Evolutionary conservation across 2,113 vertebrate genomes (phyloP), one percentile per base, ranked within the genome.

Genomic region (Neoarius graeffei): DNA sequence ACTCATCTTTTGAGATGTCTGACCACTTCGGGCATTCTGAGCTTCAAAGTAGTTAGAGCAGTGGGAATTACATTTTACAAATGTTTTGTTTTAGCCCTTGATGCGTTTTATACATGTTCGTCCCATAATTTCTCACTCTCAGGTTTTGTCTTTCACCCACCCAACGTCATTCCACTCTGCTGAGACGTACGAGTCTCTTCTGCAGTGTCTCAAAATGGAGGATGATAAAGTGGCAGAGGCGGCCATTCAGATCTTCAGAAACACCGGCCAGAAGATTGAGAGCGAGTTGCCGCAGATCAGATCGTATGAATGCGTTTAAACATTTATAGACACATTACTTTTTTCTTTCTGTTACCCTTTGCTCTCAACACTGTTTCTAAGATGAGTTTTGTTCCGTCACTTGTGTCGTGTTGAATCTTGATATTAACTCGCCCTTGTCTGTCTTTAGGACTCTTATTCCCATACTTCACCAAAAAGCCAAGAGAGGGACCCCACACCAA

Each of bases 181-280:
- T 88, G 98, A 99, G 94, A 99, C 98, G 0, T 99, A 99, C 60
- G 98, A 99, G 94, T 99, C 98, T 91, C 96, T 99, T 82, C 96
- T 99, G 87, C 98, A 99, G 95, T 99, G 98, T 96, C 96, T 99
- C 92, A 98, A 98, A 95, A 99, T 99, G 98, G 98, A 99, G 93
- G 98, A 99, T 67, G 98, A 99, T 93, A 99, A 99, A 89, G 98
- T 99, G 93, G 98, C 98, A 0, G 98, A 99, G 93, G 98, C 98
- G 88, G 98, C 98, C 85, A 99, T 99, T 91, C 98, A 99, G 92
- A 99, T 99, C 92, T 99, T 99, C 94, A 97, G 98, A 91, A 99
- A 99, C 93, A 99, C 98, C 1, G 98, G 98, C 83, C 98, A 99
- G 94, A 99, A 97, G 95, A 99, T 99, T 77, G 98, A 99, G 94